These are phyloP conservation scores for Polyploca ridens DNA, from an alignment of 2,888 invertebrate species.

Conservation along the genomic window DNA sequence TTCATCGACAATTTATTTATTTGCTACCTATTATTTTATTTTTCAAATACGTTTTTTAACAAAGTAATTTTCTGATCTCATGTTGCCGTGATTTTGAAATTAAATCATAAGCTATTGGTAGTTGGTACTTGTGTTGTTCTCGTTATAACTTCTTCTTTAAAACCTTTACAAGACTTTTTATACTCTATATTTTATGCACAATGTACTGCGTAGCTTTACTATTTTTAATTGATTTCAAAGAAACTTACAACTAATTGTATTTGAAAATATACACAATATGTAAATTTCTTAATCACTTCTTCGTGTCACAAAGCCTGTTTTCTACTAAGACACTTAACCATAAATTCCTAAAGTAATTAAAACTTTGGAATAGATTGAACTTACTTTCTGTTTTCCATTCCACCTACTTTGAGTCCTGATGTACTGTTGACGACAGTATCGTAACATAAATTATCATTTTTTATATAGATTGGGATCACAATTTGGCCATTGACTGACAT, in stretches of 20 bases:
- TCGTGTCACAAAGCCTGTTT: neutral
- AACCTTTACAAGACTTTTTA: neutral
- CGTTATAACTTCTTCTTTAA: neutral
- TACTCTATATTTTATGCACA: neutral
- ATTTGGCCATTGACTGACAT: too few species aligned
- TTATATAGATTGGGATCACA: neutral
- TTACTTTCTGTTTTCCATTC: conserved; percentile 5
- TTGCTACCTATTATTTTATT: neutral
- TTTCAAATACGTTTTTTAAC: neutral
- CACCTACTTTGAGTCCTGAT: neutral
- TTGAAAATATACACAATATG: too few species aligned
- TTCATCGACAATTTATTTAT: too few species aligned
- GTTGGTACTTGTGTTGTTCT: too few species aligned
- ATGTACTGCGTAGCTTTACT: too few species aligned
- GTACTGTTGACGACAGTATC: too few species aligned
- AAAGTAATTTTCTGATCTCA: too few species aligned
- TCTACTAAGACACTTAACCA: neutral
- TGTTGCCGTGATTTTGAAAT: too few species aligned
- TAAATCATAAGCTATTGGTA: too few species aligned
- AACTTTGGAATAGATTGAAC: neutral
- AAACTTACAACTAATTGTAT: neutral
- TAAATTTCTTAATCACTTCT: neutral
- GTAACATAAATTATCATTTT: neutral
- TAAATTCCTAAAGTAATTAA: conserved; percentile 7
- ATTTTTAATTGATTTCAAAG: neutral